Conservation (phyloP, 92 coral and sea anemone species). For the Isaurus tuberculatus region DNA sequence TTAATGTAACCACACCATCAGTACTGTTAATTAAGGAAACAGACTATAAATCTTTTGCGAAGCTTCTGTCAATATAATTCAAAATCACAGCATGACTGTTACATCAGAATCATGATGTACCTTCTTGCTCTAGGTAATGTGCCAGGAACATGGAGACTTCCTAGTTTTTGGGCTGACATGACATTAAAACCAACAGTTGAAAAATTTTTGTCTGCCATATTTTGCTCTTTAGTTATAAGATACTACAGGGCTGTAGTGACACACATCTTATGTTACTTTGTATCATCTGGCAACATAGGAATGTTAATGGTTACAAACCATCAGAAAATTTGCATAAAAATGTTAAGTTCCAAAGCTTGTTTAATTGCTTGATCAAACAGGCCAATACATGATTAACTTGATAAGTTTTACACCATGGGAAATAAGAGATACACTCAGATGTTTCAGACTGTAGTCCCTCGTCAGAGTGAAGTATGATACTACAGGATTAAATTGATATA, state of each 20-base stretch:
- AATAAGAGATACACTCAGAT: no score
- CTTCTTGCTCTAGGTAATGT: slow-evolving; percentile 44
- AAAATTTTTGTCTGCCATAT: slow-evolving; percentile 11
- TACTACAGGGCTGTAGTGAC: neutral
- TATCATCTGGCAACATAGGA: neutral
- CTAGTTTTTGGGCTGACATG: slow-evolving; percentile 37
- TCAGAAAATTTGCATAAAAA: slow-evolving; percentile 22
- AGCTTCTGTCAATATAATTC: no score
- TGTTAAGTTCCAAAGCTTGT: neutral
- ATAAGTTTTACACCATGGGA: no score
- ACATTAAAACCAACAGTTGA: slow-evolving; percentile 32
- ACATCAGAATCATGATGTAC: neutral
- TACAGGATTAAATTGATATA: neutral
- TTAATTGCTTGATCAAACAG: neutral
- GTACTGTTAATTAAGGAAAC: no score
- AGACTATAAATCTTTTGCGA: no score
- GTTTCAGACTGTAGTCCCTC: no score
- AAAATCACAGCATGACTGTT: neutral
- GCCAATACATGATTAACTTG: neutral
- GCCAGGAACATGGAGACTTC: slow-evolving; percentile 61
- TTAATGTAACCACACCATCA: no score
- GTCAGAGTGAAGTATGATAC: no score
- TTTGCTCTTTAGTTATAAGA: neutral
- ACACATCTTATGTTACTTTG: neutral
- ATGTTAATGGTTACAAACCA: neutral